phyloP scores from a whole-genome alignment of 2,113 vertebrate species.

The Indicator indicator region DNA sequence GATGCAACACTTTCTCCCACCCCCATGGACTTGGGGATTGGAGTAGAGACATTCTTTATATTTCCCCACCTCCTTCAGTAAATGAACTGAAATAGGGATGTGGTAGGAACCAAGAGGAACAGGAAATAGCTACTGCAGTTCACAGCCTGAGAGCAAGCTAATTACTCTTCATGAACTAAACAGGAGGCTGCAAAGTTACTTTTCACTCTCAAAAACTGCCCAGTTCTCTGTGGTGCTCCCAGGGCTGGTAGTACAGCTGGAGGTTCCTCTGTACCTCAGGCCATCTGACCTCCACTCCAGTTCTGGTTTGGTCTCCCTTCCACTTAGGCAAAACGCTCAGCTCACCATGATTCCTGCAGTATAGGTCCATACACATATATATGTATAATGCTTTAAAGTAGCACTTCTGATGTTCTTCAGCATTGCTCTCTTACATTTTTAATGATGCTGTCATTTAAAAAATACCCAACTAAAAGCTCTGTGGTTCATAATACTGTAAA shows the following conservation, averaged over 20 bases:
- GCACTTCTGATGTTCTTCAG: neutral
- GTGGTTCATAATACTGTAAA: neutral
- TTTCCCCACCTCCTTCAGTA: neutral
- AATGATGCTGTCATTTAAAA: neutral
- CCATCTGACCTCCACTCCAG: neutral
- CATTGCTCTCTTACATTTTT: neutral
- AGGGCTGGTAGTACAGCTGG: neutral
- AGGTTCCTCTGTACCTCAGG: neutral
- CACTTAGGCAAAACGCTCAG: neutral
- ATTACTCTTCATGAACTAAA: neutral
- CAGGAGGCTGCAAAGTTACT: neutral
- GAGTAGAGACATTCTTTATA: neutral
- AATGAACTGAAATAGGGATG: neutral
- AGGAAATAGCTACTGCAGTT: neutral
- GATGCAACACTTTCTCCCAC: neutral
- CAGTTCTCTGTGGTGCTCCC: neutral
- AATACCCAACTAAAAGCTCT: neutral
- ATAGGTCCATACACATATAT: neutral
- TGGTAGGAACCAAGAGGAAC: neutral
- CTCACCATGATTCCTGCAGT: neutral
- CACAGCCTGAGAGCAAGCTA: neutral
- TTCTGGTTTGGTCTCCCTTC: neutral
- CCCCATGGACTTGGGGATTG: accelerated
- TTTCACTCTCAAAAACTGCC: neutral
- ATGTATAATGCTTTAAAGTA: neutral